These are phyloP conservation scores for Ooceraea biroi DNA, from an alignment of 1,140 invertebrate genomes.

Conservation along the genomic window DNA sequence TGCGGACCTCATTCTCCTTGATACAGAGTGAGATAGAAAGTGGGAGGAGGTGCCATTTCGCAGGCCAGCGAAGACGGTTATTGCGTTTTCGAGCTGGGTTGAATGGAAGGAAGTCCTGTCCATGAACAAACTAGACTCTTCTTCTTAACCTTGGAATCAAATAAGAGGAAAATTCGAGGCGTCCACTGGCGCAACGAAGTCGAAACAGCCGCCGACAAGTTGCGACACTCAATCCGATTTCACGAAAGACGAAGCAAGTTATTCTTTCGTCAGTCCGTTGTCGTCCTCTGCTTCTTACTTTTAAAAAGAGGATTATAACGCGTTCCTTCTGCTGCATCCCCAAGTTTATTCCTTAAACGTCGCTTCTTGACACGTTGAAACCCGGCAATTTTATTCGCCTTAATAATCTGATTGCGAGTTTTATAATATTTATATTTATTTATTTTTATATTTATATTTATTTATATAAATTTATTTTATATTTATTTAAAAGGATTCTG, in stretches of 20 bases:
- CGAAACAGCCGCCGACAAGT: constrained; percentile 35
- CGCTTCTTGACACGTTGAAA: not conserved
- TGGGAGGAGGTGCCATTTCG: constrained; percentile 46
- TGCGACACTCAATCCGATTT: constrained; percentile 35
- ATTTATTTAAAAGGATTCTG: constrained; percentile 13
- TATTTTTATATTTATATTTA: not conserved
- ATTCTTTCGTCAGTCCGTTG: not conserved
- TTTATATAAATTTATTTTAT: not conserved
- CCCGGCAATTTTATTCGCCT: not conserved
- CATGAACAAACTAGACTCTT: constrained; percentile 54
- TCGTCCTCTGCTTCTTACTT: not conserved
- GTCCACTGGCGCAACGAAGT: constrained; percentile 25
- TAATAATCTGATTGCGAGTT: not conserved
- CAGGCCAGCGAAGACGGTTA: constrained; percentile 42
- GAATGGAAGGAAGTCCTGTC: constrained; percentile 1
- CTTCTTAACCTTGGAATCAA: constrained; percentile 48
- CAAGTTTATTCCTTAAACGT: not conserved
- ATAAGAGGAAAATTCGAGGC: constrained; percentile 35
- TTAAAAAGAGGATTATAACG: not conserved
- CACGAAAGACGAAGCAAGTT: constrained; percentile 37
- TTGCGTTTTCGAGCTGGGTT: constrained; percentile 49
- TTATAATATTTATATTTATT: not conserved
- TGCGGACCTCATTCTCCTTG: constrained; percentile 23
- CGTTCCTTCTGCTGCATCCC: not conserved
- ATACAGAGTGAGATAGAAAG: constrained; percentile 38